Evolutionary conservation across 2,888 invertebrate species (phyloP).

Genomic region (Chaitophorus viminalis): DNA sequence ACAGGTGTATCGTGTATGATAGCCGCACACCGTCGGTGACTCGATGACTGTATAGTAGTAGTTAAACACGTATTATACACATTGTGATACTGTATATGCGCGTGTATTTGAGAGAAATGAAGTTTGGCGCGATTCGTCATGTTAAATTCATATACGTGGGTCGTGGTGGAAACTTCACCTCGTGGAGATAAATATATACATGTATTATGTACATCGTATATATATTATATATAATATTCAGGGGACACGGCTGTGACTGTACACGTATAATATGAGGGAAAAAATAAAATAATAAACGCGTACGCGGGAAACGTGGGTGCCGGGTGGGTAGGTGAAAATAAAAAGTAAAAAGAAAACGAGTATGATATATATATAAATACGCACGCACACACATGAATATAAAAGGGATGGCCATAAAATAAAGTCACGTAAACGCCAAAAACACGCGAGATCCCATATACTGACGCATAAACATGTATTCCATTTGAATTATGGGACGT

Average conservation of each 20-base stretch:
- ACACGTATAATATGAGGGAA: not conserved
- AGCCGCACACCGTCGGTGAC: too few relatives aligned
- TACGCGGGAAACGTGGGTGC: not conserved
- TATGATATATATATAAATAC: not conserved
- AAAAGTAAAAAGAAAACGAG: slow-evolving; percentile 23
- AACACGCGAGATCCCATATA: slow-evolving; percentile 14
- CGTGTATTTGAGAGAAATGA: not conserved
- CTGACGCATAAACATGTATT: slow-evolving; percentile 30
- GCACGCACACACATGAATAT: not conserved
- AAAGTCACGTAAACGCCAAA: slow-evolving; percentile 57
- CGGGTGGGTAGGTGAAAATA: slow-evolving; percentile 19
- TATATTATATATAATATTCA: not conserved
- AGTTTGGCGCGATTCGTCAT: slow-evolving; percentile 35
- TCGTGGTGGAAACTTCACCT: not conserved
- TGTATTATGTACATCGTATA: too few relatives aligned
- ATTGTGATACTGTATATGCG: not conserved
- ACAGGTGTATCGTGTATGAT: too few relatives aligned
- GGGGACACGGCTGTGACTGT: not conserved
- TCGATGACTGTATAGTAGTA: too few relatives aligned
- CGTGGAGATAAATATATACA: not conserved
- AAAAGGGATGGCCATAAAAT: slow-evolving; percentile 44
- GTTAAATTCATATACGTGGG: slow-evolving; percentile 7
- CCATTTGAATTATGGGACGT: slow-evolving; percentile 22
- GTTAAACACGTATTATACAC: not conserved
- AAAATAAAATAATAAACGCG: not conserved